Percentiles rank a stretch among this genome's conserved stretches.
Evolutionary conservation across 35 echinoderm and acorn worm genomes (phyloP).

Genomic region (Strongylocentrotus purpuratus): DNA sequence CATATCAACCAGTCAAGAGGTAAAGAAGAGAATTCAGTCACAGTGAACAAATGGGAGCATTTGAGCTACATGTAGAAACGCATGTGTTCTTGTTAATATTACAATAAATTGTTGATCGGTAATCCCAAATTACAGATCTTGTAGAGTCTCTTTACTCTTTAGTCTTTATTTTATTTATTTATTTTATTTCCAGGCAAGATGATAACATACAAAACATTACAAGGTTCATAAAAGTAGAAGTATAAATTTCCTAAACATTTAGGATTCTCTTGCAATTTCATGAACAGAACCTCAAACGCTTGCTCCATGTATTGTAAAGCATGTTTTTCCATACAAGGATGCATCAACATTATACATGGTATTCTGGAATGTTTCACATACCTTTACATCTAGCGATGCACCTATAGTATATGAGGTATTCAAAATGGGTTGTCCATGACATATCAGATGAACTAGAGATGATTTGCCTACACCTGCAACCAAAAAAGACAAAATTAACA

Average conservation of each 20-base stretch:
- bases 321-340: not conserved
- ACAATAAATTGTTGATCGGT: not conserved
- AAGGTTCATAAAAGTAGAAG: too few relatives aligned
- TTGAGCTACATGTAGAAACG: too few relatives aligned
- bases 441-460: slow-evolving; percentile 86
- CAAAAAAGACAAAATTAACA: not conserved
- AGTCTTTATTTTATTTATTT: too few relatives aligned
- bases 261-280: not conserved
- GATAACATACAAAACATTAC: too few relatives aligned
- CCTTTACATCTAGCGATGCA: slow-evolving; percentile 93
- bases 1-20: not conserved
- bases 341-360: not conserved
- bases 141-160: not conserved
- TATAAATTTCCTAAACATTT: not conserved
- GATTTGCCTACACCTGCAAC: slow-evolving; percentile 95
- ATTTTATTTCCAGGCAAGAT: too few relatives aligned
- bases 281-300: not conserved
- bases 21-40: too few relatives aligned
- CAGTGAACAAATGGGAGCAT: too few relatives aligned
- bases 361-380: not conserved
- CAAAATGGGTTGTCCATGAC: slow-evolving; percentile 73
- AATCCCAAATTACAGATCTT: not conserved
- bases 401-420: slow-evolving; percentile 93
- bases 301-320: not conserved
- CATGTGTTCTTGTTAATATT: not conserved